Base-by-base conservation (phyloP, 2,113 vertebrate genomes). In the Upupa epops region DNA sequence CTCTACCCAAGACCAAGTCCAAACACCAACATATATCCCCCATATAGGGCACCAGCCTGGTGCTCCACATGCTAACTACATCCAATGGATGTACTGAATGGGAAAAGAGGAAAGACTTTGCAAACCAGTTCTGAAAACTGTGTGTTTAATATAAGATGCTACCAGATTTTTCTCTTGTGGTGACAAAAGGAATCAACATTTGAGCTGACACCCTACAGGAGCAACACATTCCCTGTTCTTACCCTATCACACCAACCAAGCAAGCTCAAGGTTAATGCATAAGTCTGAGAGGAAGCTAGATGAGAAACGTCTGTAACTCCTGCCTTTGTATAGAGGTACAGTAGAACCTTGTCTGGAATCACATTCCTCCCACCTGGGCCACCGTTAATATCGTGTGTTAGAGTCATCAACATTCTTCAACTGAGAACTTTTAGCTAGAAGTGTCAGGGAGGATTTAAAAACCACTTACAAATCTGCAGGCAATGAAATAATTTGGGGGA, bases 221-320 rank as follows among this genome's bases (percentile, higher is more conserved):
- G 54, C 25, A 32, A 37, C 24, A 5, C 2, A 49, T 32, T n/a
- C 25, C 21, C 28, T 40, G 28, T 5, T 76, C 46, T 51, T 8
- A n/a, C 3, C 37, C 25, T 32, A 2, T 1, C 31, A 69, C 28
- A 25, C 19, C n/a, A 55, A 32, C 7, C 2, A 1, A 69, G 37
- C 66, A 34, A 63, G 17, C 46, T 34, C 48, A 56, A 37, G 29
- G 15, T 0, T 74, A 29, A 66, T n/a, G 52, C 56, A 46, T 9
- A 76, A n/a, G 2, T 54, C 48, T 37, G 51, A 11, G 1, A 46
- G 32, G 20, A 79, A 91, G 29, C 14, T 15, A 22, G 11, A n/a
- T 10, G n/a, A 37, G 65, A 74, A 81, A 78, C 2, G 32, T 66
- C 5, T 36, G 26, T 72, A 48, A 46, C 37, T 69, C 4, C 0